Percentiles rank a stretch among this genome's conserved stretches.
Conservation (phyloP, 2,113 vertebrate genomes). For the Pterocles orientalis region DNA sequence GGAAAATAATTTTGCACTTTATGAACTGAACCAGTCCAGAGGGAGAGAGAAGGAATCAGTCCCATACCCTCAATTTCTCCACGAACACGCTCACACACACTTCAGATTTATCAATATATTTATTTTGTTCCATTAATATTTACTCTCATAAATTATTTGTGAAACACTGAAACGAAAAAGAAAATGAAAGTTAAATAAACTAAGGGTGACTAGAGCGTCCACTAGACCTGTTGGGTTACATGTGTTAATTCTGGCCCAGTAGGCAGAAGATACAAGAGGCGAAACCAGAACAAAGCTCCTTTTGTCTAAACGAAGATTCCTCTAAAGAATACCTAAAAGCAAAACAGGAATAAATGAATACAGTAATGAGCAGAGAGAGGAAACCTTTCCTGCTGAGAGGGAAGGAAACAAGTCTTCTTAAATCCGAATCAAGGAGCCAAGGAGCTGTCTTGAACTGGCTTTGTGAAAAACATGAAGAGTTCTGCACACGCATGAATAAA, state of each 20-base stretch:
- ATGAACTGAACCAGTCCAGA: not conserved
- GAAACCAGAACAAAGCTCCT: constrained; percentile 21
- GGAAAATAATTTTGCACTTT: not conserved
- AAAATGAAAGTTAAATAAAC: not conserved
- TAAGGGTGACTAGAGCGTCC: not conserved
- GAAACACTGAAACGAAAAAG: not conserved
- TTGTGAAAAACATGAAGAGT: not conserved
- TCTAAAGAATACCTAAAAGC: constrained; percentile 13
- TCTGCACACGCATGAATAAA: not conserved
- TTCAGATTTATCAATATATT: not conserved
- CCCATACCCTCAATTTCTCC: not conserved
- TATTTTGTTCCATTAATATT: not conserved
- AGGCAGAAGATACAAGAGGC: not conserved
- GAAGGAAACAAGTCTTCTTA: constrained; percentile 15
- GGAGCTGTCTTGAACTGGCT: not conserved
- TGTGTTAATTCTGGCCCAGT: not conserved
- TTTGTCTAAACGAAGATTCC: constrained; percentile 17
- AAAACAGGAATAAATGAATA: constrained; percentile 26
- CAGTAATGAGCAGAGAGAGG: constrained; percentile 24
- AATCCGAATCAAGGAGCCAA: constrained; percentile 5
- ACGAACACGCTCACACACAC: too few relatives aligned
- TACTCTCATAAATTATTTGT: not conserved
- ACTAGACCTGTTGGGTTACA: not conserved
- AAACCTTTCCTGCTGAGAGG: constrained; percentile 32
- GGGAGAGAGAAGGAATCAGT: not conserved